phyloP scores from a whole-genome alignment of 2,797 vertebrate species.

The Heterohyrax brucei region DNA sequence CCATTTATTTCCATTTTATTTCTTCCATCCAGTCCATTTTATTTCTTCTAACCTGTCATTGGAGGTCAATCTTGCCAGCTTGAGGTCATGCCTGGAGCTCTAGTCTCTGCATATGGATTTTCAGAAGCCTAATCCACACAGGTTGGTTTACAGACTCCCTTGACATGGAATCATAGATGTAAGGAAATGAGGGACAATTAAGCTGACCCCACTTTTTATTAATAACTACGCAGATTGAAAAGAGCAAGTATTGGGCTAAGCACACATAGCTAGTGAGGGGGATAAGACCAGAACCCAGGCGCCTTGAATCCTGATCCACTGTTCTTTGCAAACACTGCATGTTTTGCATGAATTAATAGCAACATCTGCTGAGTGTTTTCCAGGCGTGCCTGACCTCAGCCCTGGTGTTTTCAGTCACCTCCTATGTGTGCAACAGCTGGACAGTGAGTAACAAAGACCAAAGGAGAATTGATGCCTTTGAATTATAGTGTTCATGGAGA shows the following conservation, averaged over 20 bases:
- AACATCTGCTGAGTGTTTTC: neutral
- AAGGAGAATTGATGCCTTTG: too few species aligned
- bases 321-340: neutral
- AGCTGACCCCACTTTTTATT: neutral
- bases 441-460: too few species aligned
- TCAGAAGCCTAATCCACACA: neutral
- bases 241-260: neutral
- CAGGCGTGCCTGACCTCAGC: too few species aligned
- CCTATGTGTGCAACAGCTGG: too few species aligned
- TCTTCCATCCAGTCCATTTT: too few species aligned
- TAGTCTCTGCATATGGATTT: neutral
- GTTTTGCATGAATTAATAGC: neutral
- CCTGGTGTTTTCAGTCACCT: too few species aligned
- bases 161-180: neutral
- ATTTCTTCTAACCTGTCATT: too few species aligned
- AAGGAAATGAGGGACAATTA: neutral
- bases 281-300: neutral
- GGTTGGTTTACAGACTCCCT: neutral
- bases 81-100: neutral
- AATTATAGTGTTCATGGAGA: too few species aligned
- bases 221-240: neutral
- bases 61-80: neutral
- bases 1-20: too few species aligned
- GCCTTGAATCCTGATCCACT: too few species aligned
- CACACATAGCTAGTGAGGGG: neutral